Evolutionary conservation across 2,888 invertebrate genomes (phyloP).

Genomic region (Aporophyla nigra): DNA sequence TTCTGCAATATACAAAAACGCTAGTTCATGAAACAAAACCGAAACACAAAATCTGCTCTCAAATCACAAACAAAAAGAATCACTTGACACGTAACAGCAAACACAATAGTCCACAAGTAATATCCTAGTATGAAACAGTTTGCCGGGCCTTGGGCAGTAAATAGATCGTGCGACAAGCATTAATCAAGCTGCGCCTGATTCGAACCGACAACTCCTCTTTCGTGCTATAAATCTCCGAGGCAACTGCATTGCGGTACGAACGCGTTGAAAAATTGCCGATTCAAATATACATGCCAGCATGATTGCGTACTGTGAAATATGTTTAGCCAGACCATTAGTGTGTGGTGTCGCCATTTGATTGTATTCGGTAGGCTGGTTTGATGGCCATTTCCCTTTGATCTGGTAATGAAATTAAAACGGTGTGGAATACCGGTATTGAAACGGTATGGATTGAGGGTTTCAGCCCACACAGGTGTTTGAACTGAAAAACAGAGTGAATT

Average conservation of each 20-base stretch:
- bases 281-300: slow-evolving; percentile 83
- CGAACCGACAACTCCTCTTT: slow-evolving; percentile 79
- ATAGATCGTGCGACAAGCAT: slow-evolving; percentile 81
- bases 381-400: slow-evolving; percentile 47
- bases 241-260: slow-evolving; percentile 85
- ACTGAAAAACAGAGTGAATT: background rate
- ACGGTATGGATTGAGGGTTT: slow-evolving; percentile 14
- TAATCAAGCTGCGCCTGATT: slow-evolving; percentile 83
- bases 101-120: slow-evolving; percentile 52
- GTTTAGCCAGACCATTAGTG: slow-evolving; percentile 55
- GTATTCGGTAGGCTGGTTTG: slow-evolving; percentile 61
- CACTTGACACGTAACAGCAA: slow-evolving; percentile 25
- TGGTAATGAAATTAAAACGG: slow-evolving; percentile 39
- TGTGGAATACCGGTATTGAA: slow-evolving; percentile 5
- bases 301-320: slow-evolving; percentile 74
- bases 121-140: slow-evolving; percentile 67
- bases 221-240: slow-evolving; percentile 83
- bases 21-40: too few species aligned
- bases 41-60: background rate
- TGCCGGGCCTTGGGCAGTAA: slow-evolving; percentile 73
- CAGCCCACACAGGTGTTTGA: slow-evolving; percentile 41
- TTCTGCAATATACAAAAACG: too few species aligned
- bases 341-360: slow-evolving; percentile 52
- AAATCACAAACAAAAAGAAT: slow-evolving; percentile 43
- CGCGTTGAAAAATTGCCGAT: slow-evolving; percentile 86